phyloP scores from a whole-genome alignment of 2,113 vertebrate genomes.

The Panthera uncia region DNA sequence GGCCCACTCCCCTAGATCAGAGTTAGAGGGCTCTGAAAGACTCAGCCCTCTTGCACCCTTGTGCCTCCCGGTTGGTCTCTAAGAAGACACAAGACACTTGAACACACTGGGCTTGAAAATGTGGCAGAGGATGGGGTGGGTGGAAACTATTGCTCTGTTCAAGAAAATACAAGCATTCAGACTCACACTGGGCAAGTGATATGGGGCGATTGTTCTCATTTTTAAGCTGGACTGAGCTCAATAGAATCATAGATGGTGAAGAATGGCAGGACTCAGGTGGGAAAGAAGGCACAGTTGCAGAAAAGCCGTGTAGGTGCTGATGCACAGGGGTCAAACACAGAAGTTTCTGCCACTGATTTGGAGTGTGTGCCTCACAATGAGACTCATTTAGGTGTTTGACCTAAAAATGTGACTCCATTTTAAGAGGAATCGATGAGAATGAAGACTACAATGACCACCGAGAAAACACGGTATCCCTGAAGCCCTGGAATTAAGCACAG shows the following conservation, averaged over 20 bases:
- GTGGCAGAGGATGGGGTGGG: neutral
- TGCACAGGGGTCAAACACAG: neutral
- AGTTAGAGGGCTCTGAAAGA: neutral
- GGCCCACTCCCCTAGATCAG: neutral
- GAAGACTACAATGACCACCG: neutral
- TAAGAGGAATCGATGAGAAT: neutral
- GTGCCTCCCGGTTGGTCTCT: accelerated
- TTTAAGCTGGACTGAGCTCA: neutral
- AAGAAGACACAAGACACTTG: neutral
- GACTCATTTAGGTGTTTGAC: neutral
- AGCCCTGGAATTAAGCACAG: neutral
- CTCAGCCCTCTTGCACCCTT: neutral
- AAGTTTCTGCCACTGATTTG: neutral
- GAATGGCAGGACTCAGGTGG: neutral
- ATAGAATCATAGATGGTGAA: neutral
- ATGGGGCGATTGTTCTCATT: neutral
- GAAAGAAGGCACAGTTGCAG: neutral
- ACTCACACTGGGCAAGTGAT: neutral
- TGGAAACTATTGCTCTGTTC: neutral
- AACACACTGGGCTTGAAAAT: neutral
- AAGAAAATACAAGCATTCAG: neutral
- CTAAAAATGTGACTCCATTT: neutral
- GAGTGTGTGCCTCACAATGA: neutral
- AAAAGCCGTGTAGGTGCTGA: neutral
- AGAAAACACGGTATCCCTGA: neutral